Evolutionary conservation across 2,797 vertebrate genomes (phyloP).

Genomic region (Rhyacichthys aspro): DNA sequence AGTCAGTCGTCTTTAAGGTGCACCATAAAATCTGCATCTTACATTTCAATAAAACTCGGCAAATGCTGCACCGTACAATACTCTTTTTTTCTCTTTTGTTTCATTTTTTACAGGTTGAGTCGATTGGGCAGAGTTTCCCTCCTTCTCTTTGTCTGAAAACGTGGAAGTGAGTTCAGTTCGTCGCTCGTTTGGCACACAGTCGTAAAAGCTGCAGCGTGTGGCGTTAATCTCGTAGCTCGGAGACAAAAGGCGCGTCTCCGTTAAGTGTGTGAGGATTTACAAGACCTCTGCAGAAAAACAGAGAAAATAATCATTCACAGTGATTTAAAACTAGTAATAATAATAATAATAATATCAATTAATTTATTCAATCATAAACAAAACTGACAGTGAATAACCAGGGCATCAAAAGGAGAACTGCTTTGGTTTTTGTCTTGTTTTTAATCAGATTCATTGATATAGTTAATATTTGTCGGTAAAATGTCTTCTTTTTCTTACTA

Average conservation of each 20-base stretch:
- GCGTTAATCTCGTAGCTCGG: conserved; percentile 60
- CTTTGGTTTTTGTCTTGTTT: too few species aligned
- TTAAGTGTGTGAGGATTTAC: conserved; percentile 57
- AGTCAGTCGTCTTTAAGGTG: conserved; percentile 90
- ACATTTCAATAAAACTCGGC: conserved; percentile 69
- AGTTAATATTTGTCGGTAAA: too few species aligned
- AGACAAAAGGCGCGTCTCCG: conserved; percentile 56
- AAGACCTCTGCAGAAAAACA: conserved; percentile 75
- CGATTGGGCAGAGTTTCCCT: conserved; percentile 30
- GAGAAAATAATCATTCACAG: too few species aligned
- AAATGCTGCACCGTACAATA: conserved; percentile 67
- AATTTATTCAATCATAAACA: too few species aligned
- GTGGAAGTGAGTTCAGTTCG: conserved; percentile 40
- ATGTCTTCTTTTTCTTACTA: too few species aligned
- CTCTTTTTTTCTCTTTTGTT: conserved; percentile 48
- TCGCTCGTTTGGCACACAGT: conserved; percentile 75
- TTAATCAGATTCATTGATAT: too few species aligned
- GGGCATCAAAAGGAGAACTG: too few species aligned
- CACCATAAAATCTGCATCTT: conserved; percentile 80
- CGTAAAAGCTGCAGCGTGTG: conserved; percentile 56
- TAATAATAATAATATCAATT: too few species aligned
- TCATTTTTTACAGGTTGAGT: conserved; percentile 21
- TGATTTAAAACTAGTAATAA: too few species aligned
- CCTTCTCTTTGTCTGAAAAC: conserved; percentile 31
- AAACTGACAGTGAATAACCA: too few species aligned